These are phyloP conservation scores for Heterochromis multidens DNA, from an alignment of 2,113 vertebrate genomes.

Conservation along the genomic window DNA sequence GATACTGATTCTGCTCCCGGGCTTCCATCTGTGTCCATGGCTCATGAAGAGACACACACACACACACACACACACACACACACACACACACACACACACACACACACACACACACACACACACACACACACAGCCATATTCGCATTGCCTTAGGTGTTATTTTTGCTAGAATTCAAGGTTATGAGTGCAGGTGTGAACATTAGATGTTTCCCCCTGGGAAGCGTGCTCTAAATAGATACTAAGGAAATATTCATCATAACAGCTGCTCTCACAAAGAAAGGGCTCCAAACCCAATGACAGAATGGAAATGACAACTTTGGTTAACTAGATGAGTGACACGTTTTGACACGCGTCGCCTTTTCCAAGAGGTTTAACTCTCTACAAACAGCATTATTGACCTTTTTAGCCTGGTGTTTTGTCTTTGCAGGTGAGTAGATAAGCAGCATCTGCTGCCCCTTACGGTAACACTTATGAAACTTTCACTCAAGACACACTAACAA, in stretches of 20 bases:
- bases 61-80: not conserved
- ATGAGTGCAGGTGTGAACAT: constrained; percentile 25
- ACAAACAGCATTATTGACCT: not conserved
- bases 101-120: not conserved
- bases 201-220: not conserved
- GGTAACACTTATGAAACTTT: not conserved
- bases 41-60: not conserved
- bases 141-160: constrained; percentile 8
- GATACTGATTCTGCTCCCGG: constrained; percentile 1
- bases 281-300: not conserved
- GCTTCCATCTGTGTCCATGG: constrained; percentile 40
- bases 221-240: constrained; percentile 24
- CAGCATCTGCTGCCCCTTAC: not conserved
- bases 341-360: not conserved
- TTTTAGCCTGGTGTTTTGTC: not conserved
- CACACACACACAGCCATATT: not conserved
- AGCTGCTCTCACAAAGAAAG: not conserved
- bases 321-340: not conserved
- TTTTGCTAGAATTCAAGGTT: constrained; percentile 38
- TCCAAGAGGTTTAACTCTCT: not conserved
- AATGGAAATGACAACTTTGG: not conserved
- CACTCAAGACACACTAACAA: not conserved
- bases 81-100: not conserved
- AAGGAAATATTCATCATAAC: constrained; percentile 4
- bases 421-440: not conserved